Base-by-base conservation (phyloP, 2,888 invertebrate genomes). In the Calameuta filiformis region DNA sequence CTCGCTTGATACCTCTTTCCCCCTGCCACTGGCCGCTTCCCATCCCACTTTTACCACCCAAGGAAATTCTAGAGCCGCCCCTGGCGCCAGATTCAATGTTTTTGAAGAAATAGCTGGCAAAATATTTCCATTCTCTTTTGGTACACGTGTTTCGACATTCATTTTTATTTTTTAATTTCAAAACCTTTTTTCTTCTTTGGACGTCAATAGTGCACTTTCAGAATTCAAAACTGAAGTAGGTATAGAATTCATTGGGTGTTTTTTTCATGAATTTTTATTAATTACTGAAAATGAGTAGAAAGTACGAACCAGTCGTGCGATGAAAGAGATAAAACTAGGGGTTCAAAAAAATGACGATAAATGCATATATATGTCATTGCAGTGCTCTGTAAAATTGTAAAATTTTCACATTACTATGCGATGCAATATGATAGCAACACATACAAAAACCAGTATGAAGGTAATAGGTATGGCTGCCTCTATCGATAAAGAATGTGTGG, bases 1-100 rank as follows among this genome's bases (percentile, higher is more conserved):
- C 76, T 69, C 75, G 69, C 34, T 9, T 73, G 6, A 37, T 69
- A 73, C 69, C 68, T 56, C 33, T 77, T 34, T 79, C 80, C 71
- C n/a, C 35, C 69, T 56, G 4, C 68, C 15, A 15, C n/a, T 56
- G 40, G 69, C n/a, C n/a, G n/a, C 68, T 37, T 73, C 75, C 11
- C 34, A 23, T 23, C 3, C 74, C 35, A 35, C 34, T 15, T 74
- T 76, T 40, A 56, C 56, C 56, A 56, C 9, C 56, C 56, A 56
- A 56, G 56, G 23, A 56, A 56, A 56, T 23, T 56, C 56, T 56
- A 23, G 56, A 56, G 56, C 56, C 56, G 56, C 23, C 56, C 56
- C 56, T 56, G 56, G 23, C 23, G 56, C 23, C 15, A 56, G 56
- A 56, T 23, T 56, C 56, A 37, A 15, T 56, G 56, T 56, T 56